A percentile compares a stretch with the other conserved stretches of the same genome.
Conservation (phyloP, 2,888 invertebrate genomes). For the Drosophila greeni region DNA sequence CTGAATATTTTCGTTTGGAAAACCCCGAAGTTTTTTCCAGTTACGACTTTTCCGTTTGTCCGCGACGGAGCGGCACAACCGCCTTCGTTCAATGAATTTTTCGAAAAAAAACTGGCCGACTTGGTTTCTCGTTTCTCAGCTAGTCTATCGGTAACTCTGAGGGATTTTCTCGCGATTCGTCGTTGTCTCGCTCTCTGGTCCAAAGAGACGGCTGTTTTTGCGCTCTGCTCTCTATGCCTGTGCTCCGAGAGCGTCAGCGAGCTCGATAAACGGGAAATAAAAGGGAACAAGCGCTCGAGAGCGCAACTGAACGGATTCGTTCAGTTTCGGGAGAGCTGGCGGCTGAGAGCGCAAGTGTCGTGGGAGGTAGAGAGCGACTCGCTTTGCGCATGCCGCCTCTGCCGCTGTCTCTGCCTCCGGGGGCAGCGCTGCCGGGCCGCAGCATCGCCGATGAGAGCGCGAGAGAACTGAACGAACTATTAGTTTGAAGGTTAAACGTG, state of each 20-base stretch:
- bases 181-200: background rate
- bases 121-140: background rate
- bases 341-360: constrained; percentile 59
- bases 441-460: constrained; percentile 11
- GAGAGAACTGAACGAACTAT: constrained; percentile 43
- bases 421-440: constrained; percentile 51
- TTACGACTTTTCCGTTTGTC: constrained; percentile 14
- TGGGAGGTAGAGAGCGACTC: constrained; percentile 43
- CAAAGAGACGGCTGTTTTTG: background rate
- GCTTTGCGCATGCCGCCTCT: constrained; percentile 56
- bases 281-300: background rate
- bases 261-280: background rate
- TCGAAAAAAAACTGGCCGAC: constrained; percentile 3
- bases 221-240: background rate
- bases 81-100: constrained; percentile 11
- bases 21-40: constrained; percentile 4
- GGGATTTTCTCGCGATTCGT: background rate
- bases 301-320: constrained; percentile 12
- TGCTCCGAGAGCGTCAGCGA: background rate
- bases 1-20: constrained; percentile 3
- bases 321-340: constrained; percentile 9
- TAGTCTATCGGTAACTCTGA: background rate
- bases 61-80: constrained; percentile 16
- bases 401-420: constrained; percentile 6
- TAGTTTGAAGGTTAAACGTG: constrained; percentile 75